Percentiles rank a stretch among this genome's conserved stretches.
These are phyloP conservation scores for human (Homo sapiens) DNA, from an alignment of 2,113 vertebrate species.

Conservation along the genomic window DNA sequence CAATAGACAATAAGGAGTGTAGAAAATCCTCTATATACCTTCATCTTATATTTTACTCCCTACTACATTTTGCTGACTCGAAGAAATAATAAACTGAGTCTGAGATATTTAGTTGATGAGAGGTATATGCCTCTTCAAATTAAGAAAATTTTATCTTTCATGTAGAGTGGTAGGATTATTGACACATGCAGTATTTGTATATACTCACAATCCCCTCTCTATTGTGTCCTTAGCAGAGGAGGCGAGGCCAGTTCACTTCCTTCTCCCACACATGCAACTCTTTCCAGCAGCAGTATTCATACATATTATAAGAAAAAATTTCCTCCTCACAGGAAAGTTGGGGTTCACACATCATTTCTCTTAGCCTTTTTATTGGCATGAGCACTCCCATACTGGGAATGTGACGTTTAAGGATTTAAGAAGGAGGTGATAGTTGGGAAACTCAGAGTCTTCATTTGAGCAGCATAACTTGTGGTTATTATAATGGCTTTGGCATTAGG, in stretches of 20 bases:
- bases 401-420: neutral
- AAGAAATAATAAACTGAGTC: neutral
- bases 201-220: neutral
- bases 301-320: neutral
- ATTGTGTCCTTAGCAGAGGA: neutral
- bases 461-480: neutral
- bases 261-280: too few species aligned
- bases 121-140: neutral
- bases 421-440: neutral
- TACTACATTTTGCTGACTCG: neutral
- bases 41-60: neutral
- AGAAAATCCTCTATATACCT: neutral
- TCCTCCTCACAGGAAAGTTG: neutral
- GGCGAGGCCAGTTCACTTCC: neutral
- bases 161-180: neutral
- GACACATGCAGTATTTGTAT: accelerated
- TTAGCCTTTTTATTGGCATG: neutral
- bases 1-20: neutral
- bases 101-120: neutral
- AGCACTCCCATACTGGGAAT: neutral
- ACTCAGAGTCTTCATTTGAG: neutral
- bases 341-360: neutral
- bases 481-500: neutral
- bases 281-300: neutral
- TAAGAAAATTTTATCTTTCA: neutral